Percentiles rank a stretch among this genome's conserved stretches.
phyloP scores from a whole-genome alignment of 2,113 vertebrate genomes.

The Sander vitreus region DNA sequence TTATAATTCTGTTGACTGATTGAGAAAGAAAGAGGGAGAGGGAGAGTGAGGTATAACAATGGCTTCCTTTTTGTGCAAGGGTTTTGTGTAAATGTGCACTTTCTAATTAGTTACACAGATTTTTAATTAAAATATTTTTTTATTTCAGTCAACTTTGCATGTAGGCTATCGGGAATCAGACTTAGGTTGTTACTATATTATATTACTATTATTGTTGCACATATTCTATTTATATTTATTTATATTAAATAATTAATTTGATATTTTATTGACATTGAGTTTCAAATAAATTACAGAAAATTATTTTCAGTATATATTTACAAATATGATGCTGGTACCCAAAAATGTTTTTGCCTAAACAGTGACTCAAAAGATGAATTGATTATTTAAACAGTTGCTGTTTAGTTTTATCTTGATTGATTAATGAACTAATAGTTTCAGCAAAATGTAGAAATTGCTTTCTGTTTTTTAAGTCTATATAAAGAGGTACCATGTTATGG shows the following conservation, averaged over 20 bases:
- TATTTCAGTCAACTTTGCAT: background rate
- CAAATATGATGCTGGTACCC: too few species aligned
- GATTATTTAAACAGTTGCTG: background rate
- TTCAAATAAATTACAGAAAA: too few species aligned
- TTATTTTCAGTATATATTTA: too few species aligned
- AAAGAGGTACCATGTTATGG: background rate
- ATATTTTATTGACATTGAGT: too few species aligned
- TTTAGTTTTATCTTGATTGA: background rate
- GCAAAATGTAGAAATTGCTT: background rate
- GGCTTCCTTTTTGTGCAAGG: background rate
- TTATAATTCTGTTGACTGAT: slow-evolving; percentile 74
- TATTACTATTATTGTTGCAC: too few species aligned
- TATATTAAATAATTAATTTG: too few species aligned
- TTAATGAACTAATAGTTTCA: background rate
- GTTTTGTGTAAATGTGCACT: background rate
- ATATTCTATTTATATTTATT: too few species aligned
- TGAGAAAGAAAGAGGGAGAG: slow-evolving; percentile 39
- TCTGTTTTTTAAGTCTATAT: background rate
- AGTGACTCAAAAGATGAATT: background rate
- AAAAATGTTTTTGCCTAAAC: background rate
- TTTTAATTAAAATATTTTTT: background rate
- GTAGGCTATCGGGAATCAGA: background rate
- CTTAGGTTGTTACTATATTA: background rate
- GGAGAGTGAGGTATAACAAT: slow-evolving; percentile 34
- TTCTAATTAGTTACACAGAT: background rate